These are phyloP conservation scores for Uromys caudimaculatus DNA, from an alignment of 2,797 vertebrate species.

Conservation along the genomic window DNA sequence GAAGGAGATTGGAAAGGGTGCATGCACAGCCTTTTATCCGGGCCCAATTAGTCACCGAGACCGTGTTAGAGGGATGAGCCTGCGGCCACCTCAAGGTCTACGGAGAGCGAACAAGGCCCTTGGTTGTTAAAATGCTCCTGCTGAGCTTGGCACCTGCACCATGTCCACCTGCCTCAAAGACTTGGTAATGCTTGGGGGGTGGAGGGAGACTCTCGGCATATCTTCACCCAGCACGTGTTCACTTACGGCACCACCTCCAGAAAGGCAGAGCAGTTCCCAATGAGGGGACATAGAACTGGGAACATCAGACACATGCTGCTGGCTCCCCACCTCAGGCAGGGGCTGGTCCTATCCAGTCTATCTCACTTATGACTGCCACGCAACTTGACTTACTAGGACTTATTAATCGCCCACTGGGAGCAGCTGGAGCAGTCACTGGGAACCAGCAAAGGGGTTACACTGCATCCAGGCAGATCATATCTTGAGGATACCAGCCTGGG, in stretches of 20 bases:
- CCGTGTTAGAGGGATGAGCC: conserved; percentile 25
- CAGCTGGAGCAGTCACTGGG: not conserved
- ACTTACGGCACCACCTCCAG: not conserved
- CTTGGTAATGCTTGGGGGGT: not conserved
- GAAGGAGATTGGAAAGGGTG: not conserved
- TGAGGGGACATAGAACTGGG: not conserved
- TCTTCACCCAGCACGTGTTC: not conserved
- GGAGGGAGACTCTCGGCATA: not conserved
- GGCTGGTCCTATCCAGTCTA: rapidly evolving
- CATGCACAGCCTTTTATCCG: not conserved
- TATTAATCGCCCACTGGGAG: not conserved
- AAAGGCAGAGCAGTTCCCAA: rapidly evolving
- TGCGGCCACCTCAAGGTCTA: not conserved
- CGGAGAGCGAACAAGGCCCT: not conserved
- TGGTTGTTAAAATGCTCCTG: conserved; percentile 61
- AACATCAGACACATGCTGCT: too few species aligned
- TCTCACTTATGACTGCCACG: not conserved
- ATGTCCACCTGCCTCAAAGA: conserved; percentile 55
- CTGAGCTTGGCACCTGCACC: not conserved
- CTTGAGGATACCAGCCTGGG: not conserved
- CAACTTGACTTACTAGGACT: not conserved
- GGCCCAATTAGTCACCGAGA: conserved; percentile 57
- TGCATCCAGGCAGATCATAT: not conserved
- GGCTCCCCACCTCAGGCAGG: too few species aligned
- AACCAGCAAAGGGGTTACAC: rapidly evolving